Percentiles rank a stretch among this genome's conserved stretches.
phyloP scores from a whole-genome alignment of 2,113 vertebrate species.

The Cyphomyrus plagiostoma region DNA sequence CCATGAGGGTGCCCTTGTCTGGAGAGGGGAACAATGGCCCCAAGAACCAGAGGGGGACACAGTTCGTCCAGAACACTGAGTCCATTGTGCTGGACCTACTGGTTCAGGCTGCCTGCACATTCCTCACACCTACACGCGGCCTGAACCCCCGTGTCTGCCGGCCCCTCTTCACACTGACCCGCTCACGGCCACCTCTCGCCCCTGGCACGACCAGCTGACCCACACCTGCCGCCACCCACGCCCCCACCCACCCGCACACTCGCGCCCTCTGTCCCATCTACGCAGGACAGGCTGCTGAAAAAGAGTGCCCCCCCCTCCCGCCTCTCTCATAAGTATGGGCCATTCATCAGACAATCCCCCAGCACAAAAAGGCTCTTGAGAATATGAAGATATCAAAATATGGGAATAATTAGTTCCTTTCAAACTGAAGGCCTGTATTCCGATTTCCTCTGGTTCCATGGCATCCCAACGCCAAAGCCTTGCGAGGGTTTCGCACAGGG shows the following conservation, averaged over 20 bases:
- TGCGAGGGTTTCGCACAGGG: neutral
- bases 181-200: neutral
- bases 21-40: slow-evolving; percentile 8
- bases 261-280: neutral
- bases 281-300: neutral
- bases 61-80: slow-evolving; percentile 27
- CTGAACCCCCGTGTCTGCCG: neutral
- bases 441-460: slow-evolving; percentile 8
- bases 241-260: neutral
- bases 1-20: neutral
- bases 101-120: slow-evolving; percentile 30
- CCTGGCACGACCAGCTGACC: neutral
- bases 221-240: neutral
- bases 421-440: slow-evolving; percentile 22
- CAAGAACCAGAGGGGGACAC: neutral
- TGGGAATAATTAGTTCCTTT: slow-evolving; percentile 21
- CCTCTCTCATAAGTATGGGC: slow-evolving; percentile 22
- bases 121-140: slow-evolving; percentile 43
- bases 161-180: neutral
- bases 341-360: slow-evolving; percentile 8
- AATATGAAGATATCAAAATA: slow-evolving; percentile 37
- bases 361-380: neutral
- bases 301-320: neutral
- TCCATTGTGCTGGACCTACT: slow-evolving; percentile 31
- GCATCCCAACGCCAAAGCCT: neutral